Percentiles rank a stretch among this genome's conserved stretches.
Conservation (phyloP, 1,140 invertebrate genomes). For the Atopsyche davidsoni region DNA sequence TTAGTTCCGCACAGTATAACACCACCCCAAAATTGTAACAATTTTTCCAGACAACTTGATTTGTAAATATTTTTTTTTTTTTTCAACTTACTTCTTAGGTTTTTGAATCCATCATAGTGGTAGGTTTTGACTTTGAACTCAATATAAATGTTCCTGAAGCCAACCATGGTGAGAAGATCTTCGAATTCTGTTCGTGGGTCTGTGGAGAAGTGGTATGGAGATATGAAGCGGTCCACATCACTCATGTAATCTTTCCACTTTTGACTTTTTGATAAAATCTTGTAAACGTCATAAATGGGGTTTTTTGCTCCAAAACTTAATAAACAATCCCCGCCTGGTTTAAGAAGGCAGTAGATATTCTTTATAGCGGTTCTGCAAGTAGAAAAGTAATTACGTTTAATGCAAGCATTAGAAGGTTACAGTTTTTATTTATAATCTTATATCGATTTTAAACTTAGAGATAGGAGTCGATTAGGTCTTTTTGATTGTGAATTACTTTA, state of each 20-base stretch:
- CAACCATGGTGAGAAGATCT: constrained; percentile 55
- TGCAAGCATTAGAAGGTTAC: neutral
- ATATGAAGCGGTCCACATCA: constrained; percentile 58
- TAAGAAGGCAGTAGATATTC: constrained; percentile 61
- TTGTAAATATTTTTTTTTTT: no score
- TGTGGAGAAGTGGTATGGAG: constrained; percentile 56
- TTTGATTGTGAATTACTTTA: no score
- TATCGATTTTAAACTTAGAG: no score
- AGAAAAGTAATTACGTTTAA: constrained; percentile 19
- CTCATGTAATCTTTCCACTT: constrained; percentile 63
- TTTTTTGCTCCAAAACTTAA: constrained; percentile 66
- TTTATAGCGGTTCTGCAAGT: constrained; percentile 52
- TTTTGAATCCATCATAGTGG: constrained; percentile 54
- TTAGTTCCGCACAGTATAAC: no score
- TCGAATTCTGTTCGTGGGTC: constrained; percentile 58
- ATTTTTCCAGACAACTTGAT: no score
- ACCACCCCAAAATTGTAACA: no score
- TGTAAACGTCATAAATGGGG: constrained; percentile 65
- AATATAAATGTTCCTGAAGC: constrained; percentile 61
- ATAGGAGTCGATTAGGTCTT: no score
- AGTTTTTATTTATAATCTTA: neutral
- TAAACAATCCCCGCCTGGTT: constrained; percentile 60
- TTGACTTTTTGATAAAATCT: constrained; percentile 49
- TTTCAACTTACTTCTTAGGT: constrained; percentile 55
- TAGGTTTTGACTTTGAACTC: constrained; percentile 57